phyloP scores from a whole-genome alignment of 2,888 invertebrate genomes.

The Xanthorhoe spadicearia region DNA sequence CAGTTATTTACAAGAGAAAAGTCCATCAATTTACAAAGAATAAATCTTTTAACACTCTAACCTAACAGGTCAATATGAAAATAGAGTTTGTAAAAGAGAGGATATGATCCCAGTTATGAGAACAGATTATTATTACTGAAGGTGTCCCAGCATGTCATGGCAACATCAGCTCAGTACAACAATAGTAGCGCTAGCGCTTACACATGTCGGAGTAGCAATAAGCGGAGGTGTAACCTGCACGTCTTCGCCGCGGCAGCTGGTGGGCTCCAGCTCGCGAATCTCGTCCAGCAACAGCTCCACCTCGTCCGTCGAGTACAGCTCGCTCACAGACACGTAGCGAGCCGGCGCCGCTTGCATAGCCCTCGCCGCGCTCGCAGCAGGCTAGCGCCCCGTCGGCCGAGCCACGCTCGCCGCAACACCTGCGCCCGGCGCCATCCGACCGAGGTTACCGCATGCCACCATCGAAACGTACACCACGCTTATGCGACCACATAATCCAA shows the following conservation, averaged over 20 bases:
- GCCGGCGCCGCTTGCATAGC: conserved; percentile 82
- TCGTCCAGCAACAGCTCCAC: conserved; percentile 84
- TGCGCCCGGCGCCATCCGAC: conserved; percentile 24
- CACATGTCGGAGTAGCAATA: neutral
- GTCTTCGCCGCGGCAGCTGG: conserved; percentile 81
- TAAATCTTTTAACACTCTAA: no score
- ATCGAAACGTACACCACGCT: conserved; percentile 58
- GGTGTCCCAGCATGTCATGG: neutral
- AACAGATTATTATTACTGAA: no score
- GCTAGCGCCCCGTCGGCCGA: conserved; percentile 26
- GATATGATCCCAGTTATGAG: no score
- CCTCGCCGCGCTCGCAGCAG: conserved; percentile 62
- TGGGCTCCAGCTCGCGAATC: conserved; percentile 82
- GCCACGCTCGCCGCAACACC: conserved; percentile 19
- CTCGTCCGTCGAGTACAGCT: conserved; percentile 83
- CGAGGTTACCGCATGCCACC: conserved; percentile 59
- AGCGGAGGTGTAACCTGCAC: conserved; percentile 61
- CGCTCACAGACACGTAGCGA: conserved; percentile 83
- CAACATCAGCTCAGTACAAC: conserved; percentile 1
- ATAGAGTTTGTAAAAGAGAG: no score
- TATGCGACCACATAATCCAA: conserved; percentile 65
- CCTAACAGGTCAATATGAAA: no score
- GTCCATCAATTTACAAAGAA: no score
- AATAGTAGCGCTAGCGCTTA: neutral
- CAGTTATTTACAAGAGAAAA: no score